phyloP scores from a whole-genome alignment of 2,888 invertebrate genomes.

The Napeogenes sylphis region DNA sequence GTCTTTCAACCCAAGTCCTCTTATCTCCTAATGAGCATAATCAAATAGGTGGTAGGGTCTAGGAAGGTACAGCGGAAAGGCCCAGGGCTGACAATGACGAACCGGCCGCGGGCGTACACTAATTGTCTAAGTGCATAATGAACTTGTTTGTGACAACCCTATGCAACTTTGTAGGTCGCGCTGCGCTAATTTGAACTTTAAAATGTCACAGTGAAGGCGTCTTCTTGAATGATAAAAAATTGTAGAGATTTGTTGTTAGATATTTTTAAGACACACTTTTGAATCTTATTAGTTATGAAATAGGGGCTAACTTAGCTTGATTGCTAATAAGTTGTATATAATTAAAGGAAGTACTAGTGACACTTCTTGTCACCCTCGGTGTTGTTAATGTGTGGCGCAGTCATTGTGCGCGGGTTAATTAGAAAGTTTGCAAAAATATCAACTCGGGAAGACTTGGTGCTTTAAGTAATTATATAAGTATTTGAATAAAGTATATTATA shows the following conservation, averaged over 20 bases:
- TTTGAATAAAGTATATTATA: conserved; percentile 9
- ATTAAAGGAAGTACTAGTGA: conserved; percentile 46
- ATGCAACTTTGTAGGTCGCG: conserved; percentile 39
- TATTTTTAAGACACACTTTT: conserved; percentile 17
- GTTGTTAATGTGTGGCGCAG: conserved; percentile 51
- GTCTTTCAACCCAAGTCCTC: conserved; percentile 15
- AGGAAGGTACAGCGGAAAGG: conserved; percentile 58
- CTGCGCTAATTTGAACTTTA: conserved; percentile 37
- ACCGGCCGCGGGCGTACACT: conserved; percentile 63
- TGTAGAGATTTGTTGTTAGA: conserved; percentile 18
- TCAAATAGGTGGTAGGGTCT: conserved; percentile 42
- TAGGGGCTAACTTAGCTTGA: conserved; percentile 37
- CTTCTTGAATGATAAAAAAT: conserved; percentile 36
- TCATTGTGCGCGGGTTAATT: conserved; percentile 65
- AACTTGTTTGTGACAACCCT: conserved; percentile 69
- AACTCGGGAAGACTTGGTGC: conserved; percentile 34
- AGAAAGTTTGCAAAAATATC: conserved; percentile 41
- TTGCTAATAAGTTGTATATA: conserved; percentile 25
- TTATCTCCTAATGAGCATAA: conserved; percentile 43
- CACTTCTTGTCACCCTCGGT: conserved; percentile 56
- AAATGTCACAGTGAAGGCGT: conserved; percentile 33
- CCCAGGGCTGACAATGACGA: conserved; percentile 55
- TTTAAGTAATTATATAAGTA: conserved; percentile 31
- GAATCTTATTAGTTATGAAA: conserved; percentile 22
- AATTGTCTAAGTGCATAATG: conserved; percentile 76